phyloP scores from a whole-genome alignment of 2,797 vertebrate genomes.

The Diglossa cyanea region DNA sequence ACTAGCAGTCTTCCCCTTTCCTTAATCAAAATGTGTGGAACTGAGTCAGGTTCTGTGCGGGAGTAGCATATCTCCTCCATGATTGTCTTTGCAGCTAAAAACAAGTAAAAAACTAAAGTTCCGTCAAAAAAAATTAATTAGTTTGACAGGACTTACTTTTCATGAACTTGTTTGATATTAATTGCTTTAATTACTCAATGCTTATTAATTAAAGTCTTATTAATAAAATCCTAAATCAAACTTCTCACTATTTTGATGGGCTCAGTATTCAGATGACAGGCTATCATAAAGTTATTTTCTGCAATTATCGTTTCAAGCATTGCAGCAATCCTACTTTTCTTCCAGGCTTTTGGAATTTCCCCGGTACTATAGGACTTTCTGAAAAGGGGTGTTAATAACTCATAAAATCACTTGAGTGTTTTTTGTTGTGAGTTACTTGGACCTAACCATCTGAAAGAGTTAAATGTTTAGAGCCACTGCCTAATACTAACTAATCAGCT shows the following conservation, averaged over 20 bases:
- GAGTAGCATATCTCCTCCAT: neutral
- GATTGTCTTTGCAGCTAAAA: conserved; percentile 29
- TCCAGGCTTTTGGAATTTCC: neutral
- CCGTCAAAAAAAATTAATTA: conserved; percentile 35
- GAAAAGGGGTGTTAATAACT: neutral
- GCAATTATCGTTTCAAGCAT: neutral
- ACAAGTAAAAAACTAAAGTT: conserved; percentile 1
- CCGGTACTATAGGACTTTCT: neutral
- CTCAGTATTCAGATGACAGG: conserved; percentile 21
- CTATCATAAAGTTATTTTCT: conserved; percentile 37
- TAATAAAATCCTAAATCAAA: conserved; percentile 39
- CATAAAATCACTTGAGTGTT: neutral
- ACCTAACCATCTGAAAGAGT: neutral
- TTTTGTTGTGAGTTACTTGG: neutral
- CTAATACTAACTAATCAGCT: neutral
- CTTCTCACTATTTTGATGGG: conserved; percentile 36
- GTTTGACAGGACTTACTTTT: conserved; percentile 59
- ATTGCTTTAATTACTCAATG: conserved; percentile 58
- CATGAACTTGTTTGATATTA: conserved; percentile 52
- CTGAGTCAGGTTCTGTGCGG: neutral
- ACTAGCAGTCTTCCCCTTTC: neutral
- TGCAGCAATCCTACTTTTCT: neutral
- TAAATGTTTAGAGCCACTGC: neutral
- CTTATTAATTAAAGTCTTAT: conserved; percentile 56
- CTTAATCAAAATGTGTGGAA: neutral